Conservation (phyloP, 2,888 invertebrate genomes). For the Pristionchus japonicus region DNA sequence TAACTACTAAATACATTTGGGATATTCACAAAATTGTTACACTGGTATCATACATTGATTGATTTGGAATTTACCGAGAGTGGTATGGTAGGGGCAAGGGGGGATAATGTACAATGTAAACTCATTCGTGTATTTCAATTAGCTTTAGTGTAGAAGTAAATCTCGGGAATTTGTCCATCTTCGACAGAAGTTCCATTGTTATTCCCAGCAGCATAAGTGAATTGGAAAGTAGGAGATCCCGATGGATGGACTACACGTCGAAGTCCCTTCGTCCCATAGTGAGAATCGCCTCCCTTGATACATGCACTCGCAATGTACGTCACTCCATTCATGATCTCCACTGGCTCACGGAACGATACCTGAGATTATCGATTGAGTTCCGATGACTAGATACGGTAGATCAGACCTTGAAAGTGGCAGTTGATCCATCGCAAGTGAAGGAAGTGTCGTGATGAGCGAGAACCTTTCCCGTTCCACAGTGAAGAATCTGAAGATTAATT, state of each 20-base stretch:
- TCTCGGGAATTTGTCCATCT: conserved; percentile 89
- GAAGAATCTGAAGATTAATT: conserved; percentile 80
- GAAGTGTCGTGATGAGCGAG: conserved; percentile 84
- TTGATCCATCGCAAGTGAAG: conserved; percentile 86
- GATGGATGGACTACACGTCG: conserved; percentile 85
- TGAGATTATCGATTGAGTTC: background rate
- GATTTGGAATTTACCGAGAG: background rate
- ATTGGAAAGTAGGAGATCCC: conserved; percentile 80
- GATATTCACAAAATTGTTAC: background rate
- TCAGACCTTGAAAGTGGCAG: conserved; percentile 82
- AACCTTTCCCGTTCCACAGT: conserved; percentile 84
- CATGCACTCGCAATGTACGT: conserved; percentile 87
- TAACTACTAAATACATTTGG: conserved; percentile 13
- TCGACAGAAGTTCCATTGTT: conserved; percentile 86
- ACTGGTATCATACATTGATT: conserved; percentile 16
- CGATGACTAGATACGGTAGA: background rate
- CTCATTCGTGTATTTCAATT: background rate
- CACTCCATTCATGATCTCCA: conserved; percentile 85
- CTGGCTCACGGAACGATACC: conserved; percentile 84
- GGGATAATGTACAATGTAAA: conserved; percentile 8
- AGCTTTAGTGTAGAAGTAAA: conserved; percentile 81
- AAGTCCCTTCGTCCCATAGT: conserved; percentile 87
- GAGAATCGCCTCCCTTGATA: conserved; percentile 88
- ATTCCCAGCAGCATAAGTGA: conserved; percentile 88
- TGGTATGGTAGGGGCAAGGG: conserved; percentile 7